Percentiles rank a stretch among this genome's conserved stretches.
These are phyloP conservation scores for Yponomeuta sedellus DNA, from an alignment of 2,888 invertebrate genomes.

Conservation along the genomic window DNA sequence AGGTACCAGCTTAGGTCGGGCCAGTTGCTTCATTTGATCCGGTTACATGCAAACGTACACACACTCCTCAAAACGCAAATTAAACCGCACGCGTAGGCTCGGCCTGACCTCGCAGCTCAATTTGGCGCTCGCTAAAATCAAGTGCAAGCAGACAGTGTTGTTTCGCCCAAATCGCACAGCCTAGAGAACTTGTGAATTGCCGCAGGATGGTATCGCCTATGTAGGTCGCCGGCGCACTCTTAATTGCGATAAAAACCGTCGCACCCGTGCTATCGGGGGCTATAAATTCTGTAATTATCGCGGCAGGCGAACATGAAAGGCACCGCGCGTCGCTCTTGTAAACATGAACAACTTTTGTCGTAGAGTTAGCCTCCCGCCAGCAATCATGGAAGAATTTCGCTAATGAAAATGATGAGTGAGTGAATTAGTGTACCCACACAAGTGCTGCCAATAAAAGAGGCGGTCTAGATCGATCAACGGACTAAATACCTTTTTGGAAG, in stretches of 20 bases:
- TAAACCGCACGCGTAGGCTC: not conserved
- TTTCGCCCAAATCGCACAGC: slow-evolving; percentile 35
- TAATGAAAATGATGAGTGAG: slow-evolving; percentile 32
- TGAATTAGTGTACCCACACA: slow-evolving; percentile 15
- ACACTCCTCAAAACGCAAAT: not conserved
- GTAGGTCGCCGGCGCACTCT: slow-evolving; percentile 46
- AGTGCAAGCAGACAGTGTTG: slow-evolving; percentile 19
- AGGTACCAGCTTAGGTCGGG: not conserved
- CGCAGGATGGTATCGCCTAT: slow-evolving; percentile 26
- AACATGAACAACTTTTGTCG: slow-evolving; percentile 32
- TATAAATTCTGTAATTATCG: slow-evolving; percentile 63
- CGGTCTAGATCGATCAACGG: not conserved
- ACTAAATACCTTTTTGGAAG: not conserved
- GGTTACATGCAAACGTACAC: not conserved
- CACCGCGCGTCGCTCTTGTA: slow-evolving; percentile 39
- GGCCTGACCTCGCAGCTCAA: slow-evolving; percentile 39
- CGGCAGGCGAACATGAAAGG: slow-evolving; percentile 53
- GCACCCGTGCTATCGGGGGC: slow-evolving; percentile 33
- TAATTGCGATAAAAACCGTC: slow-evolving; percentile 60
- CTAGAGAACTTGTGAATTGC: slow-evolving; percentile 46
- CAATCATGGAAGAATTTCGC: slow-evolving; percentile 28
- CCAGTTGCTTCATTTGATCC: slow-evolving; percentile 10
- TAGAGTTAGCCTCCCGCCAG: not conserved
- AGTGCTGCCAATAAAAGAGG: slow-evolving; percentile 2
- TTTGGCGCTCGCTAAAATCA: slow-evolving; percentile 45